Conservation (phyloP, 2,113 vertebrate species). For the Brachirus orientalis region DNA sequence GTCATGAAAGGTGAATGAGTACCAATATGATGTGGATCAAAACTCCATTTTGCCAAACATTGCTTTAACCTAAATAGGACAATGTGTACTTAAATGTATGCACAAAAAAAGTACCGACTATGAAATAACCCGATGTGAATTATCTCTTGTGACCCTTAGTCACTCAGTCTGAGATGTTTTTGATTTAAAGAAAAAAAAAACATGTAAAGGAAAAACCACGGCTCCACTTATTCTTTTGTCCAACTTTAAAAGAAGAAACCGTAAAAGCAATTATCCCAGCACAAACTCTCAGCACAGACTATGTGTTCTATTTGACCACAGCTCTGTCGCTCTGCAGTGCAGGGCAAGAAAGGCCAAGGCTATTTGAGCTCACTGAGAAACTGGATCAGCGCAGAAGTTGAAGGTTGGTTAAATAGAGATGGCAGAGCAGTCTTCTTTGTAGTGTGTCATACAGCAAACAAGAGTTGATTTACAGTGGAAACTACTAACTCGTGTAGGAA, state of each 20-base stretch:
- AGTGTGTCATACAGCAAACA: background rate
- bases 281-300: conserved; percentile 3
- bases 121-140: background rate
- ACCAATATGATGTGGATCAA: background rate
- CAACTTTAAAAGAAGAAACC: conserved; percentile 10
- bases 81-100: background rate
- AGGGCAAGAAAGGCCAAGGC: conserved; percentile 31
- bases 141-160: no score
- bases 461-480: background rate
- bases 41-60: background rate
- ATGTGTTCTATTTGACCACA: conserved; percentile 20
- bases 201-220: background rate
- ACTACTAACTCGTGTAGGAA: conserved; percentile 14
- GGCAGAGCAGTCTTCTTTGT: background rate
- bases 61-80: background rate
- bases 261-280: conserved; percentile 42
- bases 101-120: no score
- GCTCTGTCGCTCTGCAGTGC: background rate
- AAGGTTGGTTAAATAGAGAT: conserved; percentile 36
- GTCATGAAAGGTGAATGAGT: conserved; percentile 11
- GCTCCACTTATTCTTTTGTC: background rate
- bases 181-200: conserved; percentile 8
- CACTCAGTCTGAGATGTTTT: no score
- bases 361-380: conserved; percentile 27
- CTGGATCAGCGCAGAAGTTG: conserved; percentile 19